These are phyloP conservation scores for Drosophila cardini DNA, from an alignment of 1,140 invertebrate species.

Conservation along the genomic window DNA sequence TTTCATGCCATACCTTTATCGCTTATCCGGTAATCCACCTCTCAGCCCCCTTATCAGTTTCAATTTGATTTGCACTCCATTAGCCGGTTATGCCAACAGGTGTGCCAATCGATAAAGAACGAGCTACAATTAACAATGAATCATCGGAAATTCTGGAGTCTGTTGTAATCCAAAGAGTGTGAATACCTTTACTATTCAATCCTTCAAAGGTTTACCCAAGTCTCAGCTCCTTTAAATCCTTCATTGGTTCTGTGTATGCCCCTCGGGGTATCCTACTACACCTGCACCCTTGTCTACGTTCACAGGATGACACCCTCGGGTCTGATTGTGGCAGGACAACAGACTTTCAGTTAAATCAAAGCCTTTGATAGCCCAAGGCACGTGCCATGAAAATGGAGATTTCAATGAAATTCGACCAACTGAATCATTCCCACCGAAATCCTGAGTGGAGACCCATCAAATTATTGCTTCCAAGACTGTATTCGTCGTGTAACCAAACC, in stretches of 20 bases:
- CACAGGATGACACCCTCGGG: constrained; percentile 28
- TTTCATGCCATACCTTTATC: constrained; percentile 91
- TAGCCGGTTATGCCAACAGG: constrained; percentile 84
- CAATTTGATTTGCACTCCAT: constrained; percentile 67
- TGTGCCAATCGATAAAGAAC: constrained; percentile 88
- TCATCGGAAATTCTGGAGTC: constrained; percentile 19
- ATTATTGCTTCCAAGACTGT: constrained; percentile 56
- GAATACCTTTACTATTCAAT: constrained; percentile 70
- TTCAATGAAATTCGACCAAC: constrained; percentile 10
- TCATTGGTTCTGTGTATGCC: constrained; percentile 40
- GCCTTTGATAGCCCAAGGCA: constrained; percentile 70
- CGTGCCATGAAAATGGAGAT: constrained; percentile 71
- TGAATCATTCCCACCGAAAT: no score
- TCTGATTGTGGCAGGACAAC: constrained; percentile 20
- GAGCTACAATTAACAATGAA: constrained; percentile 85
- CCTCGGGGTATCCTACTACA: constrained; percentile 81
- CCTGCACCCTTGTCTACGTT: constrained; percentile 38
- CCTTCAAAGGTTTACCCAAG: constrained; percentile 23
- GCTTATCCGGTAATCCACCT: constrained; percentile 88
- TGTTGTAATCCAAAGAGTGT: no score
- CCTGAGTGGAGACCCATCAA: constrained; percentile 11
- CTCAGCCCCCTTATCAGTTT: not conserved
- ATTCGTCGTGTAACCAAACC: constrained; percentile 5
- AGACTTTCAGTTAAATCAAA: constrained; percentile 63
- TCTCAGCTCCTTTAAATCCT: not conserved